A percentile compares a stretch with the other conserved stretches of the same genome.
Conservation (phyloP, 2,797 vertebrate genomes). For the Protonibea diacanthus region DNA sequence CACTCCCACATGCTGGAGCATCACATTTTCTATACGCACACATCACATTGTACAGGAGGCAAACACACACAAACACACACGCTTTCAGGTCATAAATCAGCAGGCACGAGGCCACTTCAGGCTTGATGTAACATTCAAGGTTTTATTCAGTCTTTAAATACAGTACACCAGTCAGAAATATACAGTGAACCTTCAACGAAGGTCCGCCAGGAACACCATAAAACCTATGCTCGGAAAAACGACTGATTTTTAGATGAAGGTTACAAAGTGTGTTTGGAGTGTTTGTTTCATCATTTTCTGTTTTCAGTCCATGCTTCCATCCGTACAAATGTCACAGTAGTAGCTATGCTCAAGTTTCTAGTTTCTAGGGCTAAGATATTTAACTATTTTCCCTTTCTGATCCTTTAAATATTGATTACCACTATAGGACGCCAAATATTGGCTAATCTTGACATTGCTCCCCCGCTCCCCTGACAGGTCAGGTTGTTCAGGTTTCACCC, state of each 20-base stretch:
- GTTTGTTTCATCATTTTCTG: slow-evolving; percentile 48
- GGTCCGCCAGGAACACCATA: slow-evolving; percentile 75
- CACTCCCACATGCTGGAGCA: slow-evolving; percentile 35
- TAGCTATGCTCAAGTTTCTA: slow-evolving; percentile 49
- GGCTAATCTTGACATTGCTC: slow-evolving; percentile 65
- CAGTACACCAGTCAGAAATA: slow-evolving; percentile 88
- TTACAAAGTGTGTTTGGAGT: slow-evolving; percentile 60
- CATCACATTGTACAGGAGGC: slow-evolving; percentile 17
- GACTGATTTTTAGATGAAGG: slow-evolving; percentile 69
- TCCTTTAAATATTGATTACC: slow-evolving; percentile 40
- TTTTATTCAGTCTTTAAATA: slow-evolving; percentile 88
- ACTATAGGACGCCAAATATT: slow-evolving; percentile 74
- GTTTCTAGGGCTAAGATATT: slow-evolving; percentile 40
- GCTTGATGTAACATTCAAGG: slow-evolving; percentile 85
- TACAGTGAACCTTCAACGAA: slow-evolving; percentile 83
- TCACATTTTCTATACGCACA: slow-evolving; percentile 41
- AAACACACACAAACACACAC: neutral
- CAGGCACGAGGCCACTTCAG: slow-evolving; percentile 54
- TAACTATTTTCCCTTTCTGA: slow-evolving; percentile 41
- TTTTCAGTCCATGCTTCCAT: slow-evolving; percentile 68
- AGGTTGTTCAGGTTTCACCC: slow-evolving; percentile 35
- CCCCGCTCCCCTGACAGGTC: slow-evolving; percentile 28
- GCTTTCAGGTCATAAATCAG: slow-evolving; percentile 62
- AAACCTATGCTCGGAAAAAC: slow-evolving; percentile 77
- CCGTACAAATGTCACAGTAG: slow-evolving; percentile 64